Percentiles rank a stretch among this genome's conserved stretches.
Evolutionary conservation across 1,140 invertebrate species (phyloP).

Genomic region (Nomia melanderi): DNA sequence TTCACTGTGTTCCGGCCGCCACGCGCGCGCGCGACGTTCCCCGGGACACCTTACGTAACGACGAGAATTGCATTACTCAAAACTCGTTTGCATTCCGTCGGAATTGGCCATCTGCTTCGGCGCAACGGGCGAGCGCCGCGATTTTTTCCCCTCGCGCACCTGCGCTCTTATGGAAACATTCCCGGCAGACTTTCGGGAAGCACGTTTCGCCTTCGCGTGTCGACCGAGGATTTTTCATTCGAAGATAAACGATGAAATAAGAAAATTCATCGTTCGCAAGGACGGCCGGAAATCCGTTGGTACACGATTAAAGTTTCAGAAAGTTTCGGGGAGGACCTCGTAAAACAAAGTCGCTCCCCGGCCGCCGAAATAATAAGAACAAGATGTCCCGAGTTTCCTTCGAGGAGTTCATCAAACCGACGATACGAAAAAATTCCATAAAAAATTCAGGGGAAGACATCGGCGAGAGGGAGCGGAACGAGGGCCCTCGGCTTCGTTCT

Average conservation of each 20-base stretch:
- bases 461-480: neutral
- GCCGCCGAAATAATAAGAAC: neutral
- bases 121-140: neutral
- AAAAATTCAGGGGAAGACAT: neutral
- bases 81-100: constrained; percentile 17
- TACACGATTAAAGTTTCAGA: too few species aligned
- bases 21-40: too few species aligned
- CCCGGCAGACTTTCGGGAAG: too few species aligned
- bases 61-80: constrained; percentile 28
- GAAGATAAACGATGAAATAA: too few species aligned
- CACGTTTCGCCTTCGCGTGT: too few species aligned
- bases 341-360: neutral
- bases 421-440: neutral
- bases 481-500: neutral
- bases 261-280: too few species aligned
- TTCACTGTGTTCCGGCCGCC: constrained; percentile 7
- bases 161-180: too few species aligned
- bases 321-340: neutral
- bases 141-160: neutral
- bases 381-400: neutral
- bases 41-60: constrained; percentile 27
- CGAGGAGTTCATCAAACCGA: neutral
- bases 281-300: too few species aligned
- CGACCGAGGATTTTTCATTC: too few species aligned
- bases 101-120: neutral